Conservation (phyloP, 2,888 invertebrate species). For the Tiliacea citrago region DNA sequence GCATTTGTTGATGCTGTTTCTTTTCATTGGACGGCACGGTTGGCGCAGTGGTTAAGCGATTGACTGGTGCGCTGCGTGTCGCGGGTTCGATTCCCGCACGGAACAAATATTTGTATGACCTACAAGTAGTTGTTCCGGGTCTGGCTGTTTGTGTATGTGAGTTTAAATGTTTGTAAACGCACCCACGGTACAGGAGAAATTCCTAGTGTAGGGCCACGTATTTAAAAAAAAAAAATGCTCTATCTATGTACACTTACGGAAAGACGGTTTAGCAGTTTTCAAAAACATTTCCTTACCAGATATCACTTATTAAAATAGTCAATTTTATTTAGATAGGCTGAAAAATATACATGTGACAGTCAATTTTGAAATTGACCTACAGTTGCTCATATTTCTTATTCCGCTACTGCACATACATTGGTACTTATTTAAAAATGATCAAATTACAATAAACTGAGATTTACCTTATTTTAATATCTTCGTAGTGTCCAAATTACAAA, state of each 20-base stretch:
- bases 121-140: too few species aligned
- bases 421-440: not conserved
- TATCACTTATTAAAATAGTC: not conserved
- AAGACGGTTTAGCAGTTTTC: not conserved
- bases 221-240: too few species aligned
- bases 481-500: not conserved
- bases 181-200: too few species aligned
- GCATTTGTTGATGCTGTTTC: not conserved
- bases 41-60: too few species aligned
- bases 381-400: not conserved
- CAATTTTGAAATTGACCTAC: not conserved
- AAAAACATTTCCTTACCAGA: not conserved
- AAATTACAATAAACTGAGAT: not conserved
- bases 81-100: too few species aligned
- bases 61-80: too few species aligned
- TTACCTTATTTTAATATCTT: not conserved
- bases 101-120: too few species aligned
- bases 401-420: not conserved
- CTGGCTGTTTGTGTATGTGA: too few species aligned
- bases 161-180: too few species aligned
- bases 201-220: too few species aligned
- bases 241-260: not conserved
- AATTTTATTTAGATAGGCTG: not conserved
- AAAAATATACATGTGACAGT: not conserved
- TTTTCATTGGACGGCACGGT: too few species aligned